phyloP scores from a whole-genome alignment of 2,797 vertebrate genomes.

The Decapterus maruadsi region DNA sequence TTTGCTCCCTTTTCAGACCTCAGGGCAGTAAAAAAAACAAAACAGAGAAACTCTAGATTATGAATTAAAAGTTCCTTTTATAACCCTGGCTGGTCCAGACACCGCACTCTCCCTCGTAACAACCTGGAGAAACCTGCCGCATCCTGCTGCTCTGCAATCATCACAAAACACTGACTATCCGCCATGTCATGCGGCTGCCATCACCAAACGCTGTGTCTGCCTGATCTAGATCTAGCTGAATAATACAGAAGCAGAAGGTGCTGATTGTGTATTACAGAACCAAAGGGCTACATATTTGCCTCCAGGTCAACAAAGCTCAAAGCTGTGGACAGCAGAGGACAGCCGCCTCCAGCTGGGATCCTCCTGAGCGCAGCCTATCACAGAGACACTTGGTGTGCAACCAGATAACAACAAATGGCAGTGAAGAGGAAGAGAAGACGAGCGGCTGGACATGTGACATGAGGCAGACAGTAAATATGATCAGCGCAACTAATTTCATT shows the following conservation, averaged over 20 bases:
- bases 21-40: constrained; percentile 6
- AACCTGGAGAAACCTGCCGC: neutral
- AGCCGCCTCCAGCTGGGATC: neutral
- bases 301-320: constrained; percentile 17
- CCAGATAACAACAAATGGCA: constrained; percentile 39
- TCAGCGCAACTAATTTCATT: constrained; percentile 29
- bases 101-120: constrained; percentile 7
- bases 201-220: constrained; percentile 4
- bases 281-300: constrained; percentile 10
- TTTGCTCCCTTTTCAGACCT: constrained; percentile 14
- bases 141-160: constrained; percentile 13
- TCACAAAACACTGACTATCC: constrained; percentile 23
- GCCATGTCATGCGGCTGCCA: neutral
- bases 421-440: constrained; percentile 33
- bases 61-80: constrained; percentile 27
- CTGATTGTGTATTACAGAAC: constrained; percentile 15
- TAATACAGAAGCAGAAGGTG: constrained; percentile 32
- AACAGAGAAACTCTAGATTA: constrained; percentile 26
- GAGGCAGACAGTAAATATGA: constrained; percentile 43
- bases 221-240: neutral
- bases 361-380: neutral
- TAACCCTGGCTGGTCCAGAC: constrained; percentile 18
- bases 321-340: constrained; percentile 10
- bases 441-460: constrained; percentile 60
- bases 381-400: neutral